phyloP scores from a whole-genome alignment of 2,888 invertebrate genomes.

The Sturmia bella region DNA sequence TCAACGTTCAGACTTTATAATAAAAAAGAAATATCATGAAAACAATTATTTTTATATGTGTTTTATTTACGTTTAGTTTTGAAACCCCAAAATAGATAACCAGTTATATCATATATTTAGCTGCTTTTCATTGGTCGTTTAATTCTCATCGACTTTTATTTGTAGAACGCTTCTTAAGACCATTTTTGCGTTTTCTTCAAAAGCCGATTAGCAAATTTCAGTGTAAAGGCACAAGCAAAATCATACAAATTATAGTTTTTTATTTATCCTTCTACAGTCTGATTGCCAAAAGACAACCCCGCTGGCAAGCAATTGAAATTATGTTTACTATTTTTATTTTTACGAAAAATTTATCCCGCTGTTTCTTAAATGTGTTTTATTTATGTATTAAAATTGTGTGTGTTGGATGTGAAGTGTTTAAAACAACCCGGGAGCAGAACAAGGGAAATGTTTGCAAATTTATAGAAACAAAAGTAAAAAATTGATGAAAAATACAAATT shows the following conservation, averaged over 20 bases:
- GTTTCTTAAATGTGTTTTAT: conserved; percentile 30
- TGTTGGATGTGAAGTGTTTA: not conserved
- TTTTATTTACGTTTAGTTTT: too few relatives aligned
- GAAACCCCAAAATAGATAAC: too few relatives aligned
- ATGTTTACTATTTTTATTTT: not conserved
- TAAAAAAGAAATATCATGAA: too few relatives aligned
- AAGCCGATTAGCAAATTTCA: not conserved
- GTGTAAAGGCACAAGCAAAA: not conserved
- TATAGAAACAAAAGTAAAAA: not conserved
- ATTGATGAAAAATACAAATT: conserved; percentile 65
- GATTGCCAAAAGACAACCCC: conserved; percentile 31
- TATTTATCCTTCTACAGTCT: conserved; percentile 1
- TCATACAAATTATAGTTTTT: conserved; percentile 31
- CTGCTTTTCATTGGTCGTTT: too few relatives aligned
- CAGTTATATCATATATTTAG: too few relatives aligned
- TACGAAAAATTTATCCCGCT: conserved; percentile 34
- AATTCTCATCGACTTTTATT: too few relatives aligned
- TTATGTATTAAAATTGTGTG: not conserved
- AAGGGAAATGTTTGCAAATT: not conserved
- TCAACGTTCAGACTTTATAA: too few relatives aligned
- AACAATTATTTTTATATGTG: too few relatives aligned
- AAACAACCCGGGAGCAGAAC: conserved; percentile 23
- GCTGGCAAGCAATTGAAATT: conserved; percentile 33
- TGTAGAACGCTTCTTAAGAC: too few relatives aligned
- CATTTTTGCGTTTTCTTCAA: not conserved